Conservation (phyloP, 2,797 vertebrate species). For the Pogoniulus pusillus region DNA sequence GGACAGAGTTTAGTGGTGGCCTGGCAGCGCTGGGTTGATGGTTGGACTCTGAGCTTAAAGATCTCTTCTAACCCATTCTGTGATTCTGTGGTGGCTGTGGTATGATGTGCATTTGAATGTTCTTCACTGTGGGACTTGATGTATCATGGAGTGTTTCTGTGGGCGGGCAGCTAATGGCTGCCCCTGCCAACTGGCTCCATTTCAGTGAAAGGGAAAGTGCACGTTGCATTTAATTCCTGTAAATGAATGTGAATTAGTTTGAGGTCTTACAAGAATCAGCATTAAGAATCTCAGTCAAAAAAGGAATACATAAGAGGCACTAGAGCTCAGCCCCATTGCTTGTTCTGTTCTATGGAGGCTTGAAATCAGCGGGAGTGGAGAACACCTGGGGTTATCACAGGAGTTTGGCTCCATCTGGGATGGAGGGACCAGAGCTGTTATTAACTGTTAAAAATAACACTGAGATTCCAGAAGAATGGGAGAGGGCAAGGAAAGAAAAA, state of each 20-base stretch:
- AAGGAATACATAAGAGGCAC: background rate
- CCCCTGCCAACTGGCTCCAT: background rate
- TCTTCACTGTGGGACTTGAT: background rate
- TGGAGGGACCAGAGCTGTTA: background rate
- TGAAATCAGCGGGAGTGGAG: background rate
- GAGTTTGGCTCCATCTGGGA: background rate
- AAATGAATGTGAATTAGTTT: background rate
- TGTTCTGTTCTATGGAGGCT: background rate
- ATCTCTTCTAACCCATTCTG: too few species aligned
- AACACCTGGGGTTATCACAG: background rate
- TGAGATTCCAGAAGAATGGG: background rate
- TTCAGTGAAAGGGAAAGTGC: background rate
- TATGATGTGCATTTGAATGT: background rate
- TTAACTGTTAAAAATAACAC: conserved; percentile 7
- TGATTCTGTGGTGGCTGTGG: too few species aligned
- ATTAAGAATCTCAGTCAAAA: background rate
- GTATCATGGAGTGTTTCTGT: background rate
- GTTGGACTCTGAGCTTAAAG: too few species aligned
- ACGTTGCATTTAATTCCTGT: background rate
- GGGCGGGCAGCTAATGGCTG: background rate
- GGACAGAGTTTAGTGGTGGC: too few species aligned
- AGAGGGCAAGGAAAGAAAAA: too few species aligned
- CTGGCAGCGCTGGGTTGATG: too few species aligned
- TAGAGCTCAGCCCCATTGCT: background rate
- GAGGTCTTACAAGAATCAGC: background rate